Conservation (phyloP, 1,140 invertebrate genomes). For the Stegodyphus dumicola region DNA sequence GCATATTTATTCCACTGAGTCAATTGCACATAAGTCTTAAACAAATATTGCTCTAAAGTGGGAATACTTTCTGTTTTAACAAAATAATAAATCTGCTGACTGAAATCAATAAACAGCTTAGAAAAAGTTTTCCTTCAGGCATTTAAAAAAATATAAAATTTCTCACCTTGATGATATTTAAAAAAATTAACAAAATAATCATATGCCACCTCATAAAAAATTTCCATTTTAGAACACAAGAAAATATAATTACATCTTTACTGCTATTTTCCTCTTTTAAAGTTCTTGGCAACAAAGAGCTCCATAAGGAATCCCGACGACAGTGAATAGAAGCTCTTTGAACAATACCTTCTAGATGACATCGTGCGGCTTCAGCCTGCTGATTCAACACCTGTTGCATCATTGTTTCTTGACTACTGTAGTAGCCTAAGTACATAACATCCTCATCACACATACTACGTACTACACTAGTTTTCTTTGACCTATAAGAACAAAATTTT, state of each 20-base stretch:
- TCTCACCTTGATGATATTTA: too few relatives aligned
- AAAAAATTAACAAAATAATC: too few relatives aligned
- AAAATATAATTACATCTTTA: constrained; percentile 24
- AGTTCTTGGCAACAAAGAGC: constrained; percentile 73
- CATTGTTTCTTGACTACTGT: constrained; percentile 79
- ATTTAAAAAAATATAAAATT: too few relatives aligned
- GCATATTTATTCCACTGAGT: too few relatives aligned
- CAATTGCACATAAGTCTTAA: too few relatives aligned
- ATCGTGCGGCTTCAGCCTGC: constrained; percentile 74
- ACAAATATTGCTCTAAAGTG: too few relatives aligned
- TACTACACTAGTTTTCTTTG: constrained; percentile 1
- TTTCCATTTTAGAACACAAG: too few relatives aligned
- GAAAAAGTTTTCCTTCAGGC: too few relatives aligned
- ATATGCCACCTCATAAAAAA: too few relatives aligned
- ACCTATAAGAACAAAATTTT: background rate
- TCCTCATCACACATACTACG: constrained; percentile 70
- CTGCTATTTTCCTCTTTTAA: constrained; percentile 64
- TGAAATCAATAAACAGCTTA: too few relatives aligned
- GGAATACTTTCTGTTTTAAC: too few relatives aligned
- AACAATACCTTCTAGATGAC: constrained; percentile 76
- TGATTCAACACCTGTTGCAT: constrained; percentile 78
- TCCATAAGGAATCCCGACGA: constrained; percentile 79
- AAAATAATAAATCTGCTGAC: too few relatives aligned
- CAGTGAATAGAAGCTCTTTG: constrained; percentile 77
- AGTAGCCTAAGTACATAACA: constrained; percentile 81